Percentiles rank a stretch among this genome's conserved stretches.
Conservation (phyloP, 2,113 vertebrate species). For the Ariopsis seemanni region DNA sequence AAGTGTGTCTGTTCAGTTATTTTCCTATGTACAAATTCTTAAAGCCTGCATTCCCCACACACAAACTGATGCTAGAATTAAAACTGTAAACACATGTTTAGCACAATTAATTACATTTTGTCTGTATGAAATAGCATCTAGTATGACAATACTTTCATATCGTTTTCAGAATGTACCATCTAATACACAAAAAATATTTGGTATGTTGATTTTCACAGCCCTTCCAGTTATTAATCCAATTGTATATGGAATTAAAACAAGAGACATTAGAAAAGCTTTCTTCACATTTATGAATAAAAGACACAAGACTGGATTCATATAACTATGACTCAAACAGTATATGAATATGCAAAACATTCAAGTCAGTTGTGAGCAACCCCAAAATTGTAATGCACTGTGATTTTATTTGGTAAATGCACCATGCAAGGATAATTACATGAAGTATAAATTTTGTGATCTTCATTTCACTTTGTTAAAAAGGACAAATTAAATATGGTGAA, state of each 20-base stretch:
- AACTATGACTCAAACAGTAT: no score
- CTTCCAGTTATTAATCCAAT: slow-evolving; percentile 11
- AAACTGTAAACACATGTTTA: slow-evolving; percentile 53
- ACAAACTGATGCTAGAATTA: background rate
- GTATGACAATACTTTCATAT: slow-evolving; percentile 41
- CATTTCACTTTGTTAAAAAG: background rate
- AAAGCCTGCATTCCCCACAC: slow-evolving; percentile 33
- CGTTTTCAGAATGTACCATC: slow-evolving; percentile 30
- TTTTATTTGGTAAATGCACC: background rate
- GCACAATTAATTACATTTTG: slow-evolving; percentile 40
- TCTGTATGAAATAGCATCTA: slow-evolving; percentile 35
- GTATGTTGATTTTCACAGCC: slow-evolving; percentile 43
- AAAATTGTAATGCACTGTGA: slow-evolving; percentile 34
- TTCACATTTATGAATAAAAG: background rate
- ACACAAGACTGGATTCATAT: no score
- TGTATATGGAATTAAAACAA: slow-evolving; percentile 52
- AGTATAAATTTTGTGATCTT: background rate
- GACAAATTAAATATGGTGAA: background rate
- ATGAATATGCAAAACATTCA: background rate
- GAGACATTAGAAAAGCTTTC: slow-evolving; percentile 46
- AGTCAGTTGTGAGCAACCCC: background rate
- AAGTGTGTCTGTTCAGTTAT: slow-evolving; percentile 47
- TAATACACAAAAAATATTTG: slow-evolving; percentile 34
- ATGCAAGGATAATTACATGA: background rate
- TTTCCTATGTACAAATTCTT: slow-evolving; percentile 49